Base-by-base conservation (phyloP, 2,888 invertebrate species). In the Endomychus coccineus region DNA sequence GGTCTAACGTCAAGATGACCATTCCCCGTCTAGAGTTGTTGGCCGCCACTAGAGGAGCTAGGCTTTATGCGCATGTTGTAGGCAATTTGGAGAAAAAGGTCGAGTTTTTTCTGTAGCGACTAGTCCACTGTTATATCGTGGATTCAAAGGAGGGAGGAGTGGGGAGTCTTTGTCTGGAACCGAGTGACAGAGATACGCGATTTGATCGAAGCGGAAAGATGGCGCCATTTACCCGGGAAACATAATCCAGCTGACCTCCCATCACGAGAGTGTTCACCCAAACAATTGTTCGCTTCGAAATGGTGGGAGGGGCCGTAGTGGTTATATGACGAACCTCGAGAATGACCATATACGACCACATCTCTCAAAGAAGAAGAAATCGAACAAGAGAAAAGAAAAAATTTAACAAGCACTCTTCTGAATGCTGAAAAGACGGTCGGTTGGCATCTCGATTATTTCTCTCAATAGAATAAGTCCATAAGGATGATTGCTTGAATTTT, bases 271-370 rank as follows among this genome's bases (percentile, higher is more conserved):
- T 58, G 57, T 38, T 35, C 39, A 6, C 42, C 49, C 2, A 30
- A 42, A 25, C 35, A 52, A 14, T 41, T 60, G 3, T 6, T 48
- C 5, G 36, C 52, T 14, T 48, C 51, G 4, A 34, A 36, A 48
- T 60, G 58, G 58, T 59, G 54, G 59, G 46, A 50, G 43, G 55
- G 56, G 4, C 57, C 55, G n/a, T 11, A 29, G 4, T 59, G 56
- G n/a, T n/a, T n/a, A n/a, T n/a, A n/a, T n/a, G n/a, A n/a, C n/a
- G n/a, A n/a, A n/a, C n/a, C n/a, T n/a, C n/a, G n/a, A n/a, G n/a
- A n/a, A n/a, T n/a, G n/a, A n/a, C n/a, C n/a, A n/a, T n/a, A n/a
- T n/a, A n/a, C n/a, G n/a, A n/a, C n/a, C n/a, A n/a, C n/a, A n/a
- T n/a, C n/a, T n/a, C n/a, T n/a, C n/a, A n/a, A n/a, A n/a, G n/a